Base-by-base conservation (phyloP, 2,113 vertebrate species). In the Melanerpes aurifrons region DNA sequence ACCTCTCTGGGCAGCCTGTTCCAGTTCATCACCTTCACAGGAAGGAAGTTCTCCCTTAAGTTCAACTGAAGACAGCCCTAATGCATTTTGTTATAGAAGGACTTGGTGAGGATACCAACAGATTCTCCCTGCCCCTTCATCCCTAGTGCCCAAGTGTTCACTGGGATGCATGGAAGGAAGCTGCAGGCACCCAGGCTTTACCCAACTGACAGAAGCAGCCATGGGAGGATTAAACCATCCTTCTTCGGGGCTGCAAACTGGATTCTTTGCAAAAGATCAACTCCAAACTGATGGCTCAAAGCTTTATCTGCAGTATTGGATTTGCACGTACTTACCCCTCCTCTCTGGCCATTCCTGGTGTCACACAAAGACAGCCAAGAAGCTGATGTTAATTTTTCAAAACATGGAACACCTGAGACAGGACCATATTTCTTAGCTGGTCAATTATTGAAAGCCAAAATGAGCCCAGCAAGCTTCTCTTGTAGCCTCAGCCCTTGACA, bases 271-370 rank as follows among this genome's bases (percentile, higher is more conserved):
- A 35, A 61, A 69, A 64, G 29, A 25, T 13, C 8, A 1, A 8
- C 15, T 50, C 22, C 21, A 53, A 90, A 82, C 37, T 2, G 11
- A 31, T 19, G 57, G 61, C 45, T 53, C 31, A 15, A 61, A 56
- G 54, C n/a, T 73, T 67, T 3, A 1, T 19, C 54, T 25, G 18
- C 37, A 45, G 18, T 0, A 0, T 43, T 3, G 1, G 20, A 64
- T 25, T 24, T 67, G 45, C 57, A 47, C 4, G 5, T 2, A 2
- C 62, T 48, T 47, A 29, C 22, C 35, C 6, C 12, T 59, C 48
- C 35, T 59, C 56, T 64, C 63, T 1, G 0, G 25, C 24, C 10
- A 1, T 26, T 54, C 16, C 24, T 64, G 35, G 14, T 12, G 28
- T 69, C 43, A 79, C 22, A 26, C 8, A 12, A 74, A 79, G 58